phyloP scores from a whole-genome alignment of 2,797 vertebrate genomes.

The Pseudochaenichthys georgianus region DNA sequence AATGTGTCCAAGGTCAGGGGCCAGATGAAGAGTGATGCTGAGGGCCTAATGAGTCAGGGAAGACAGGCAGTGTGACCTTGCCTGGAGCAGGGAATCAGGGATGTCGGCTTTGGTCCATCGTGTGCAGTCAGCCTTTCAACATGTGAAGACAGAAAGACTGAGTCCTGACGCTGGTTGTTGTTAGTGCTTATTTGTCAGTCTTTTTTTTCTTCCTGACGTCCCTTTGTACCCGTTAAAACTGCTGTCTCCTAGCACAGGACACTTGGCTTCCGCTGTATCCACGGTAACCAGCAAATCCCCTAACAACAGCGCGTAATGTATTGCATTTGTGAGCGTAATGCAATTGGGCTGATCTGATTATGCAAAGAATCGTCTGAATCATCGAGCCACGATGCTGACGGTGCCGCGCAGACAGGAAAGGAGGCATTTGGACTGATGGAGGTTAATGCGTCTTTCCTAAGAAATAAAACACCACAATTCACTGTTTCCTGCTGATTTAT shows the following conservation, averaged over 20 bases:
- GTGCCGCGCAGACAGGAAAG: conserved; percentile 49
- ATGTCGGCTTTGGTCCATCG: conserved; percentile 12
- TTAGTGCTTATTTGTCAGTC: conserved; percentile 20
- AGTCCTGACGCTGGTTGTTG: background rate
- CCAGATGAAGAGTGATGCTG: conserved; percentile 32
- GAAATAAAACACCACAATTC: background rate
- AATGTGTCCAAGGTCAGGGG: conserved; percentile 31
- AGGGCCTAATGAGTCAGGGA: conserved; percentile 37
- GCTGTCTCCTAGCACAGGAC: conserved; percentile 14
- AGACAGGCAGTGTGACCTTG: conserved; percentile 42
- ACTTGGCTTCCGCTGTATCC: conserved; percentile 68
- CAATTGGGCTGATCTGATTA: conserved; percentile 84
- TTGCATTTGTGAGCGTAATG: conserved; percentile 82
- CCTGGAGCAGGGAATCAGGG: conserved; percentile 21
- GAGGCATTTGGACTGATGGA: conserved; percentile 43
- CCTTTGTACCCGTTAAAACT: background rate
- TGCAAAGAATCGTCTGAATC: conserved; percentile 77
- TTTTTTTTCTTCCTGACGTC: background rate
- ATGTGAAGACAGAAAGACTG: conserved; percentile 5
- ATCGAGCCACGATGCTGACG: conserved; percentile 64
- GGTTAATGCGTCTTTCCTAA: conserved; percentile 1
- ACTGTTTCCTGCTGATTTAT: background rate
- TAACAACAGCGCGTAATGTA: conserved; percentile 63
- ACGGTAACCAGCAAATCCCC: conserved; percentile 76
- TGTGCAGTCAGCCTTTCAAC: conserved; percentile 28